Evolutionary conservation across 2,113 vertebrate species (phyloP), one percentile per base, ranked within the genome.

Genomic region (Hippocampus comes): DNA sequence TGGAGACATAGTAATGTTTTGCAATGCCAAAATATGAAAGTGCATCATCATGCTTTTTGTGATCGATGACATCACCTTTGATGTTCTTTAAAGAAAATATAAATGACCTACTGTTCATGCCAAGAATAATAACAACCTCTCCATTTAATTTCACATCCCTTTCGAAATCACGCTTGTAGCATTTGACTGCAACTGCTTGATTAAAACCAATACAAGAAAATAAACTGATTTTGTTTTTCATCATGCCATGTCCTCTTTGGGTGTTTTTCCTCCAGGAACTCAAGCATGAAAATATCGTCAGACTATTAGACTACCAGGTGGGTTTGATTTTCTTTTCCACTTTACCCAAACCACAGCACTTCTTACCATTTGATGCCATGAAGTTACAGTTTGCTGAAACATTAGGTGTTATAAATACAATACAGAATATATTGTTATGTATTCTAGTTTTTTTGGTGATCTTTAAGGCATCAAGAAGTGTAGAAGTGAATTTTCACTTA

Each of bases 261-360:
- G 60, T 43, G 9, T 55, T 75, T 25, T 73, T 20, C 73, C 42
- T 79, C 5, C 49, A 99, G 97, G 97, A 99, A 76, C 72, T 99
- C 86, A 98, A 96, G 90, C 96, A 99, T 90, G 95, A 97, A 70
- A 98, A 99, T 81, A 99, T 99, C 53, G 97, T 99, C 71, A 91
- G 95, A 55, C 89, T 99, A 75, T 95, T 98, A 41, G 97, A 99
- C 88, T 99, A 96, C 84, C 96, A 98, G 96, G 97, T 98, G 73
- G 72, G 80, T 14, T 41, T 74, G 12, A 1, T 34, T 55, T 41
- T 25, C 1, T 27, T 38, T 46, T 23, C 1, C 2, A 34, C n/a
- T 38, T 41, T 25, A 25, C 61, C 63, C 42, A 51, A 56, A 23
- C 53, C 46, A 30, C 21, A 59, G 15, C 25, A 12, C 27, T 53